A percentile compares a stretch with the other conserved stretches of the same genome.
Evolutionary conservation across 2,888 invertebrate genomes (phyloP).

Genomic region (Stenolophus ochropezus): DNA sequence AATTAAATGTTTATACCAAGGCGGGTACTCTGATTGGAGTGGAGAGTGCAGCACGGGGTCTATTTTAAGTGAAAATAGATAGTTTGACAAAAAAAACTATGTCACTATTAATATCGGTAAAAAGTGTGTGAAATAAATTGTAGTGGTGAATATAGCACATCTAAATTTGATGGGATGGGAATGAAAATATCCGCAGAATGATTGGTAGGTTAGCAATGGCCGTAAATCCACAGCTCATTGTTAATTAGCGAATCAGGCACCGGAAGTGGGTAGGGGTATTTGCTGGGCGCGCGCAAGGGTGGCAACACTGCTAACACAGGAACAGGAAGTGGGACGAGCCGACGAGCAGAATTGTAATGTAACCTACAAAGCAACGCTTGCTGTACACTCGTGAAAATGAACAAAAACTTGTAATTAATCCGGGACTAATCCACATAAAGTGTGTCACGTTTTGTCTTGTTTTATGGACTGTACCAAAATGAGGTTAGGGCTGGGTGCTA

Average conservation of each 20-base stretch:
- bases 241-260: slow-evolving; percentile 28
- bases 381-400: not conserved
- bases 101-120: no score
- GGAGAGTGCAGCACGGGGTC: no score
- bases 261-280: slow-evolving; percentile 10
- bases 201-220: not conserved
- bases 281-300: not conserved
- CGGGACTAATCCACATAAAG: slow-evolving; percentile 2
- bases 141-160: no score
- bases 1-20: no score
- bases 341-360: slow-evolving; percentile 31
- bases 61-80: no score
- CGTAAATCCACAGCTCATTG: slow-evolving; percentile 25
- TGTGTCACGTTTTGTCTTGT: slow-evolving; percentile 1
- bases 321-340: slow-evolving; percentile 43
- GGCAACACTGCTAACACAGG: slow-evolving; percentile 38
- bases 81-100: no score
- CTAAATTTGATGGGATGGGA: no score
- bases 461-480: not conserved
- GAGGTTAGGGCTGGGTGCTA: not conserved
- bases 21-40: no score
- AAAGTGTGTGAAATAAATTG: no score
- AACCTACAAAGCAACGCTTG: slow-evolving; percentile 37
- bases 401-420: slow-evolving; percentile 27
- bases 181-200: not conserved